Base-by-base conservation (phyloP, 2,888 invertebrate species). In the Drosophila niveifrons region DNA sequence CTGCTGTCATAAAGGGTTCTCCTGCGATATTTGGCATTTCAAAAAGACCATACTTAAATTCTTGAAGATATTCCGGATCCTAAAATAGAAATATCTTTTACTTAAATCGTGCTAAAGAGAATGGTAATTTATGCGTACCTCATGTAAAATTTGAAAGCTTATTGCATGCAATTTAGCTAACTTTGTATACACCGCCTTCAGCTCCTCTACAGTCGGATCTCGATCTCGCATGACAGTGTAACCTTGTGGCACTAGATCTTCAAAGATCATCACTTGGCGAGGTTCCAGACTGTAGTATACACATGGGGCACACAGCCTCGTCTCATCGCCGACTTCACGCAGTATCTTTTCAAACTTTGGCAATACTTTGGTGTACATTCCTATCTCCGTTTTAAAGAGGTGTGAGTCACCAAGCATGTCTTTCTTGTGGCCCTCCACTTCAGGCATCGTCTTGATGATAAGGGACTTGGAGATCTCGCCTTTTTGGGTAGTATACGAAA, bases 101-200 rank as follows among this genome's bases (percentile, higher is more conserved):
- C 9, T 18, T n/a, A 1, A 13, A 0, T n/a, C n/a, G 10, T 23
- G 4, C 3, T 31, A 31, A 10, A 10, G 0, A 15, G 23, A 4
- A 29, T 29, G 6, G 13, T 18, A 10, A 0, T 6, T 9, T 18
- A 34, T 34, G 3, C 34, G n/a, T 52, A 67, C 67, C 57, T 67
- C 23, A 23, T 23, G 23, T 23, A 59, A 8, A 10, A 66, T 15
- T 6, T 66, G 9, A n/a, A 53, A 47, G 10, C 66, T 59, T 15
- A 66, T 28, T 92, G 93, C 92, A 72, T 93, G 93, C 69, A 93
- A 92, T 71, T 91, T 91, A 0, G 93, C 93, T 61, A 93, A 66
- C 1, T 92, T 87, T 0, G 78, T 76, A 2, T 93, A 73, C 1
- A 91, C 90, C 1, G 90, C 9, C 62, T 81, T 88, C 0, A 92